Conservation (phyloP, 2,888 invertebrate genomes). For the Parochlus steinenii region DNA sequence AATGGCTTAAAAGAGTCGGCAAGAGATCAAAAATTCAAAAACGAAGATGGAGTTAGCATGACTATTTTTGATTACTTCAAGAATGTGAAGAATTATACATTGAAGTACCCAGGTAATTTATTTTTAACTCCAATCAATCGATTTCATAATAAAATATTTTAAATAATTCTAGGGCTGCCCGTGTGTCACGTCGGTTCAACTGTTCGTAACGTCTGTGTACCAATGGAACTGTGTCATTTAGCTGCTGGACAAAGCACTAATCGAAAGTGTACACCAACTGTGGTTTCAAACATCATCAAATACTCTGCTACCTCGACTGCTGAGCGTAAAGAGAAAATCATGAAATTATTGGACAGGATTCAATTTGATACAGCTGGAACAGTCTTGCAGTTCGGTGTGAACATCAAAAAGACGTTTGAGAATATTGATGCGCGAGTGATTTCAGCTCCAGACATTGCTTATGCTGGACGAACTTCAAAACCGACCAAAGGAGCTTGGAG, state of each 20-base stretch:
- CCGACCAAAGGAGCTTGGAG: conserved; percentile 31
- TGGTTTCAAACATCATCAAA: conserved; percentile 75
- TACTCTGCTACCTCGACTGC: conserved; percentile 68
- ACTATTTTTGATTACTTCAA: conserved; percentile 29
- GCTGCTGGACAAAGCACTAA: conserved; percentile 55
- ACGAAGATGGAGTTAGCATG: conserved; percentile 22
- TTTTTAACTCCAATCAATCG: no score
- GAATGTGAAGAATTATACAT: conserved; percentile 15
- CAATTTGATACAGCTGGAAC: conserved; percentile 35
- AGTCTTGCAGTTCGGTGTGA: conserved; percentile 69
- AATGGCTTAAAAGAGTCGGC: conserved; percentile 23
- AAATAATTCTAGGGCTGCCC: conserved; percentile 52
- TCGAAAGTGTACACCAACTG: conserved; percentile 62
- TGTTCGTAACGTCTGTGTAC: conserved; percentile 57
- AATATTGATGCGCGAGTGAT: conserved; percentile 64
- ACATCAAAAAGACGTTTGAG: conserved; percentile 53
- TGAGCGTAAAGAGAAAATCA: conserved; percentile 63
- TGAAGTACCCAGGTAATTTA: no score
- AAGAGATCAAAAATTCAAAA: conserved; percentile 24
- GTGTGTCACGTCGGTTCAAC: conserved; percentile 66
- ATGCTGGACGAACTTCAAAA: conserved; percentile 24
- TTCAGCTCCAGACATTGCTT: conserved; percentile 53
- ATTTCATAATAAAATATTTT: no score
- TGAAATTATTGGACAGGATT: conserved; percentile 29
- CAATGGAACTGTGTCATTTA: conserved; percentile 68